Conservation (phyloP, 2,113 vertebrate species). For the Ctenomys sociabilis region DNA sequence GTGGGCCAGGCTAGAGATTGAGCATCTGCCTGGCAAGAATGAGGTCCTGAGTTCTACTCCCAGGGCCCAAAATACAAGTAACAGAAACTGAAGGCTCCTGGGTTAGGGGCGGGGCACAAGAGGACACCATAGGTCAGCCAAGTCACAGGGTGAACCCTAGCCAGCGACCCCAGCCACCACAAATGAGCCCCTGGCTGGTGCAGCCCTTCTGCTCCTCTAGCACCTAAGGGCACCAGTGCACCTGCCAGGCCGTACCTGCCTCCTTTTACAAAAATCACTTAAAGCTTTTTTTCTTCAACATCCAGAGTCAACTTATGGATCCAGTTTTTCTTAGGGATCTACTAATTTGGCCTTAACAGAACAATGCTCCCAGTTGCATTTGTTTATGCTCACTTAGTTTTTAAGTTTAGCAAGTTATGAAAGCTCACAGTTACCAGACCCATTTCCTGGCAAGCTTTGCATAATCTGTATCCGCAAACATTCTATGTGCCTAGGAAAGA, state of each 20-base stretch:
- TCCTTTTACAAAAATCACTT: background rate
- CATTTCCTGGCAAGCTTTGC: background rate
- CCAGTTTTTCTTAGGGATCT: conserved; percentile 10
- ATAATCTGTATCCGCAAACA: conserved; percentile 7
- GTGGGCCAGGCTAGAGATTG: background rate
- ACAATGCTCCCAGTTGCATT: background rate
- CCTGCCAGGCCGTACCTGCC: background rate
- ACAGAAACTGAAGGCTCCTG: background rate
- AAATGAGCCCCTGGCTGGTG: background rate
- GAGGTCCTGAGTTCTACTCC: no score
- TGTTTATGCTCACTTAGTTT: background rate
- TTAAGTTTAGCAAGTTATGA: background rate
- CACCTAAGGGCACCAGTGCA: background rate
- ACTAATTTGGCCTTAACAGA: background rate
- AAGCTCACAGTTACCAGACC: background rate
- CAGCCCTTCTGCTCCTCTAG: background rate
- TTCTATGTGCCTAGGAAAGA: background rate
- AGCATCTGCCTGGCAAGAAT: no score
- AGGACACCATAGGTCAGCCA: no score
- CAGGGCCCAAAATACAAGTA: no score
- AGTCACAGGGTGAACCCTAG: background rate
- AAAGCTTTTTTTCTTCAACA: background rate
- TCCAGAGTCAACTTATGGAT: background rate
- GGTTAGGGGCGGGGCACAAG: background rate
- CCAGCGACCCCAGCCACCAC: background rate